phyloP scores from a whole-genome alignment of 30 jellyfish, hydroid and myxozoan species.

The Pseudorhiza aurosa region DNA sequence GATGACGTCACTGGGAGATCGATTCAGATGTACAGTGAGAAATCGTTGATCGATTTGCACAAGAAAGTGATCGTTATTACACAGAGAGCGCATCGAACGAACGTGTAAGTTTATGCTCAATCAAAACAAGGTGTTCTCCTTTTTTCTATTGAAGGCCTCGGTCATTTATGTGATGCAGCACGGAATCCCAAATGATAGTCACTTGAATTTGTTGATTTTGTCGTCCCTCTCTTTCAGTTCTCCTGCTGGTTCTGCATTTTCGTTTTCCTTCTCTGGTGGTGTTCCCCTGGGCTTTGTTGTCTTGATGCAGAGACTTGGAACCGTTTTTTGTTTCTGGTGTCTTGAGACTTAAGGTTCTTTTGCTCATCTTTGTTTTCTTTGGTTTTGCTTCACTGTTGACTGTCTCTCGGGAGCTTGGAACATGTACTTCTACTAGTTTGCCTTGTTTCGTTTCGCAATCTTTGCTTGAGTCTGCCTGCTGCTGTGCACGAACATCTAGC shows the following conservation, averaged over 20 bases:
- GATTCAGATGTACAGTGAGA: slow-evolving; percentile 60
- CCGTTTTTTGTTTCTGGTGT: neutral
- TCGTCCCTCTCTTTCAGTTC: neutral
- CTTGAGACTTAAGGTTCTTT: no score
- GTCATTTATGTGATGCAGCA: no score
- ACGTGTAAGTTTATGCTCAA: slow-evolving; percentile 64
- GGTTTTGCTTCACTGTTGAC: neutral
- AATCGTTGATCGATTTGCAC: slow-evolving; percentile 82
- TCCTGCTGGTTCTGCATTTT: neutral
- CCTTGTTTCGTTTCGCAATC: no score
- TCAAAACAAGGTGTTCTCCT: no score
- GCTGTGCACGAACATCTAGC: neutral
- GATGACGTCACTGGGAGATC: slow-evolving; percentile 66
- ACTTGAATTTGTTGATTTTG: no score
- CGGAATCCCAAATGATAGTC: no score
- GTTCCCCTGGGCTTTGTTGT: neutral
- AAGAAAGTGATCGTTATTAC: slow-evolving; percentile 91
- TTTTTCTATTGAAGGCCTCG: no score
- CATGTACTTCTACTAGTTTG: no score
- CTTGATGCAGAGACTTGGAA: neutral
- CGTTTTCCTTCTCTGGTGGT: neutral
- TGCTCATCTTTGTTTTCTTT: neutral
- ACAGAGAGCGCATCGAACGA: slow-evolving; percentile 96
- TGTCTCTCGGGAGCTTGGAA: no score
- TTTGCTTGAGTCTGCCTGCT: no score